These are phyloP conservation scores for Camponotus fellah DNA, from an alignment of 2,888 invertebrate species.

Conservation along the genomic window DNA sequence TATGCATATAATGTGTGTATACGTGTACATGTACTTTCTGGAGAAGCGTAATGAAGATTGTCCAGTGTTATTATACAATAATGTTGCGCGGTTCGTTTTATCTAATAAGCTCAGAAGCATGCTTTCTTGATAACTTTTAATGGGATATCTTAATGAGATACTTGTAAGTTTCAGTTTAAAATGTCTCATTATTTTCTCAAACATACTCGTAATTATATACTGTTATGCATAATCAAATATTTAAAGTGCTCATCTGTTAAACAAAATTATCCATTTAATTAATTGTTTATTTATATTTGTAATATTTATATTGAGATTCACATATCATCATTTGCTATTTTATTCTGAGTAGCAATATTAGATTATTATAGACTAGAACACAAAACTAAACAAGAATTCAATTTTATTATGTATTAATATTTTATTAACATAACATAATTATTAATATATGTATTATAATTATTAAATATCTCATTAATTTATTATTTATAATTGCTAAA, in stretches of 20 bases:
- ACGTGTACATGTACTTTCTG: constrained; percentile 21
- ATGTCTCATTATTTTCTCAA: not conserved
- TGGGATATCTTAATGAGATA: not conserved
- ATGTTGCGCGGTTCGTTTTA: not conserved
- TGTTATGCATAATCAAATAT: not conserved
- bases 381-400: not conserved
- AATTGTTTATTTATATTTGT: not conserved
- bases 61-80: constrained; percentile 8
- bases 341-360: not conserved
- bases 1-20: not conserved
- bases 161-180: not conserved
- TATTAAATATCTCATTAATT: not conserved
- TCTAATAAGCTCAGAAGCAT: constrained; percentile 5
- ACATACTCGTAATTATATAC: not conserved
- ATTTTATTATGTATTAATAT: not conserved
- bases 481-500: not conserved
- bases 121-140: constrained; percentile 31
- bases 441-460: not conserved
- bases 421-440: not conserved
- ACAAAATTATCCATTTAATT: not conserved
- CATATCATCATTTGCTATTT: not conserved
- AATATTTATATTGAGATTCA: not conserved
- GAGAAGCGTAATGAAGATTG: constrained; percentile 29
- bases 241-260: not conserved
- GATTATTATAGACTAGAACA: not conserved